Base-by-base conservation (phyloP, 2,888 invertebrate genomes). In the Chloroclystis v-ata region DNA sequence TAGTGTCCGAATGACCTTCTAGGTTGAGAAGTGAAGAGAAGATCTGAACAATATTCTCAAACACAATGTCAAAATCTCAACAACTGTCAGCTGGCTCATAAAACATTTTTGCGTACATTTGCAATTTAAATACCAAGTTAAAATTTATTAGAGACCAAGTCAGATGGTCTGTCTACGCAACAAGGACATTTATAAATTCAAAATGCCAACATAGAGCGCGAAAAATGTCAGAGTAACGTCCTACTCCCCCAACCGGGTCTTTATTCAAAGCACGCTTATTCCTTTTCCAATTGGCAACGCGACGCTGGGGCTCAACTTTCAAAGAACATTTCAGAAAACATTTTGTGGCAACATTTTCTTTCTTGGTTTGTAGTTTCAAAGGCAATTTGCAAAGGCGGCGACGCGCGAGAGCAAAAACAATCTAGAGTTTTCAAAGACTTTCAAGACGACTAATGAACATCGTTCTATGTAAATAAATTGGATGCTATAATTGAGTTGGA, bases 301-400 rank as follows among this genome's bases (percentile, higher is more conserved):
- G 5, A 16, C 12, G 14, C 2, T 16, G 30, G 48, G 40, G 24
- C 41, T 42, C 35, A 39, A 50, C 43, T 47, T 45, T 43, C 37
- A 43, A 48, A 54, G 47, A 39, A 39, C 54, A 45, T 52, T 49
- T 49, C 25, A 41, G 28, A 49, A 16, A 49, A 42, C 47, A 40
- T 39, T 52, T 53, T 47, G 47, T 45, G 60, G 47, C 54, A 54
- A 60, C 50, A 57, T 64, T 65, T 60, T 43, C 58, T 55, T 69
- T 63, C 67, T 63, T 64, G 61, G 52, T 67, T 66, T 65, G 56
- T 64, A 68, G 61, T 65, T 65, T 62, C 56, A 70, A 70, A 73
- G 72, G 61, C 65, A 75, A 78, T 76, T 75, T 73, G 63, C 65
- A 59, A 51, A 61, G 59, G 57, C 61, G 59, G 52, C 59, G 61